Evolutionary conservation across 2,888 invertebrate species (phyloP), one percentile per base, ranked within the genome.

Genomic region (Drosophila barbarae): DNA sequence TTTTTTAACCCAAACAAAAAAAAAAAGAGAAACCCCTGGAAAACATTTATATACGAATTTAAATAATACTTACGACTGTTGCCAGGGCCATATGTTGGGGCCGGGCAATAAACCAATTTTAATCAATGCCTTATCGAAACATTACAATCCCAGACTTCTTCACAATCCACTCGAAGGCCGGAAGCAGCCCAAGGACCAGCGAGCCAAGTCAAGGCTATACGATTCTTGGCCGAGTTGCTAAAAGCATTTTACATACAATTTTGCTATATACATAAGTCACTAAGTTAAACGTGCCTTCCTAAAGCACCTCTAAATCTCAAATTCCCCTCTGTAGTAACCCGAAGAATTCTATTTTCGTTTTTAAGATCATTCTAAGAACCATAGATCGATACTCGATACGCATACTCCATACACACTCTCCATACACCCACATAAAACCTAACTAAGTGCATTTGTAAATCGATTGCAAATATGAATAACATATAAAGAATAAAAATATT

Each of bases 231-330:
- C 9, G 10, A 30, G 30, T 39, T 32, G 39, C 28, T 57, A 15
- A 28, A 49, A 55, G 35, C 34, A 65, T 34, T 61, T 42, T 30
- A 50, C 15, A 49, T 42, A 65, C 12, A 55, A 41, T 76, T 74
- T 67, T 70, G 72, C 74, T 81, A 77, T 63, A 63, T 68, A 80
- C 47, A 34, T 67, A 67, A 77, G 75, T 74, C 77, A 81, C 35
- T 70, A 77, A 75, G 46, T 63, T 84, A 65, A 65, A 70, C 71
- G 84, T 81, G 77, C 78, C 77, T 78, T 84, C 60, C 82, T 70
- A 35, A 15, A 28, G 34, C 50, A 18, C 35, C 39, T 65, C 47
- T 38, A 35, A 69, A 66, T 66, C 66, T 66, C 69, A 35, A 66
- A 51, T 36, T 44, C 26, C 28, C 34, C 38, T 46, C 18, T 15